A percentile compares a stretch with the other conserved stretches of the same genome.
Evolutionary conservation across 2,797 vertebrate genomes (phyloP).

Genomic region (Apogon hyalosoma): DNA sequence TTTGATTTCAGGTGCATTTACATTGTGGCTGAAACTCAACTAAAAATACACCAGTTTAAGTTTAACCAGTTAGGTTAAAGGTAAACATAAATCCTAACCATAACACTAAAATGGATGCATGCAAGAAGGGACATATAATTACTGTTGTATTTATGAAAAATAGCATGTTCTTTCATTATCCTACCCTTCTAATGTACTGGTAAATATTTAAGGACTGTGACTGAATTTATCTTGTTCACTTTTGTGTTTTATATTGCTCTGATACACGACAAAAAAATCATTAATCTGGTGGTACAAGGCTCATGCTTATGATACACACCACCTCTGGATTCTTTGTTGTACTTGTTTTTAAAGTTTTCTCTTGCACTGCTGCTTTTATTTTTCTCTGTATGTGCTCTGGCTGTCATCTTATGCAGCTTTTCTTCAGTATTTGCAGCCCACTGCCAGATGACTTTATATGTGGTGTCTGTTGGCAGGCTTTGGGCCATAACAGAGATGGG

Average conservation of each 20-base stretch:
- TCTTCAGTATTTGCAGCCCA: slow-evolving; percentile 21
- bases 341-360: slow-evolving; percentile 28
- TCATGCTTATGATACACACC: not conserved
- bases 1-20: too few relatives aligned
- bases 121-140: too few relatives aligned
- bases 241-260: too few relatives aligned
- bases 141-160: too few relatives aligned
- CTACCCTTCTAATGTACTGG: too few relatives aligned
- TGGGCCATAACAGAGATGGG: slow-evolving; percentile 28
- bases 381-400: slow-evolving; percentile 26
- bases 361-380: slow-evolving; percentile 20
- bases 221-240: too few relatives aligned
- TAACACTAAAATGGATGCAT: too few relatives aligned
- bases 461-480: slow-evolving; percentile 38
- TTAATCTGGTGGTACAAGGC: not conserved
- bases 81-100: too few relatives aligned
- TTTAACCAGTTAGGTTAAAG: too few relatives aligned
- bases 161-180: too few relatives aligned
- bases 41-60: too few relatives aligned
- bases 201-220: not conserved
- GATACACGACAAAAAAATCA: not conserved
- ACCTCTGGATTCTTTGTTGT: slow-evolving; percentile 18
- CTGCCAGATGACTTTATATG: slow-evolving; percentile 38
- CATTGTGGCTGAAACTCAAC: too few relatives aligned
- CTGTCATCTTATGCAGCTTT: slow-evolving; percentile 32